A percentile compares a stretch with the other conserved stretches of the same genome.
These are phyloP conservation scores for Prinia subflava DNA, from an alignment of 2,113 vertebrate species.

Conservation along the genomic window DNA sequence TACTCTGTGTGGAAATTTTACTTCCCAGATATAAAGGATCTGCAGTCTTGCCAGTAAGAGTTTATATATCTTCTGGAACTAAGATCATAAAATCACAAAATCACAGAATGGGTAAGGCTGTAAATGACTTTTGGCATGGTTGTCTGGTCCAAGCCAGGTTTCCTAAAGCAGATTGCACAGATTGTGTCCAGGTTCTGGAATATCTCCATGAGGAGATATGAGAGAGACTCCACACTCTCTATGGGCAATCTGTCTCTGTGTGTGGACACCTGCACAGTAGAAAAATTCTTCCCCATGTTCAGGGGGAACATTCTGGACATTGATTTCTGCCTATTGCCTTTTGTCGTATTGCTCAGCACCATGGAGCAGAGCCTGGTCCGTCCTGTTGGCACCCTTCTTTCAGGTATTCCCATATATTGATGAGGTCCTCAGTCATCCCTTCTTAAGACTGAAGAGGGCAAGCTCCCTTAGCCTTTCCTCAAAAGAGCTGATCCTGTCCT, in stretches of 20 bases:
- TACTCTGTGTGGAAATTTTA: background rate
- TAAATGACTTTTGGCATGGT: accelerated
- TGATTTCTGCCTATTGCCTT: background rate
- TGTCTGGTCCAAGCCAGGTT: background rate
- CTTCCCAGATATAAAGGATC: background rate
- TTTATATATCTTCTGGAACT: background rate
- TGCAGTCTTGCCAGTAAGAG: background rate
- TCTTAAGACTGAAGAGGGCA: background rate
- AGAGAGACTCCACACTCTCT: background rate
- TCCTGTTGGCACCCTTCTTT: background rate
- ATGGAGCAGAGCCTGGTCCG: background rate
- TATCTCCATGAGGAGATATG: background rate
- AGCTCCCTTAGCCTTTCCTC: background rate
- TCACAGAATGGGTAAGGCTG: background rate
- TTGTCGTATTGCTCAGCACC: background rate
- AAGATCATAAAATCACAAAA: background rate
- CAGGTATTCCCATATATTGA: background rate
- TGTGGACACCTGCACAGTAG: background rate
- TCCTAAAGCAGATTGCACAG: background rate
- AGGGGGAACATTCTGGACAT: background rate
- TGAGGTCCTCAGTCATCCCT: background rate
- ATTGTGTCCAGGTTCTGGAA: background rate
- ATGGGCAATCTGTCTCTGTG: background rate
- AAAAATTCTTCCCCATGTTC: background rate
- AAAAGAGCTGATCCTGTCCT: background rate